Percentiles rank a stretch among this genome's conserved stretches.
Conservation (phyloP, 2,113 vertebrate species). For the Protomyctophum bolini region DNA sequence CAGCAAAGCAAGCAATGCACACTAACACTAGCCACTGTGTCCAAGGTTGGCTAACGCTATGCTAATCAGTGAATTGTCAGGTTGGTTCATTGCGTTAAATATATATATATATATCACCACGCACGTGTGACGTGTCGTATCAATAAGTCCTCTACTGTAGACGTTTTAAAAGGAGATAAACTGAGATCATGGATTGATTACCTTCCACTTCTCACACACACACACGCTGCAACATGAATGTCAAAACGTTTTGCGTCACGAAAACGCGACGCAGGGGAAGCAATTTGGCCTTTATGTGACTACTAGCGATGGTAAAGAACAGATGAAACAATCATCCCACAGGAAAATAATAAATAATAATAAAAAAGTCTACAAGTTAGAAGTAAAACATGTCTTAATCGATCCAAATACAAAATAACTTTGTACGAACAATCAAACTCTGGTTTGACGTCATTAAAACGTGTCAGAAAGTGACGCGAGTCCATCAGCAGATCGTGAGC, state of each 20-base stretch:
- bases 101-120: background rate
- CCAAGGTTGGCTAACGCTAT: background rate
- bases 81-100: background rate
- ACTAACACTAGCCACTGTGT: no score
- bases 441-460: slow-evolving; percentile 13
- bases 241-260: slow-evolving; percentile 53
- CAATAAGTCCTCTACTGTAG: background rate
- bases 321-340: background rate
- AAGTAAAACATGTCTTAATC: no score
- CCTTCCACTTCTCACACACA: slow-evolving; percentile 27
- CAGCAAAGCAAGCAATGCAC: no score
- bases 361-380: no score
- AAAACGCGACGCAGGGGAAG: slow-evolving; percentile 36
- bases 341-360: background rate
- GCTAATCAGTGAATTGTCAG: background rate
- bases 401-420: no score
- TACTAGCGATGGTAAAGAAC: background rate
- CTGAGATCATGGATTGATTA: slow-evolving; percentile 10
- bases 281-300: background rate
- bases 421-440: no score
- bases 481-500: slow-evolving; percentile 11
- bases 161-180: no score
- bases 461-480: background rate
- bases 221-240: slow-evolving; percentile 48
- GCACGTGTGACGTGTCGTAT: no score